phyloP scores from a whole-genome alignment of 2,888 invertebrate species.

The Ptilodon capucinus region DNA sequence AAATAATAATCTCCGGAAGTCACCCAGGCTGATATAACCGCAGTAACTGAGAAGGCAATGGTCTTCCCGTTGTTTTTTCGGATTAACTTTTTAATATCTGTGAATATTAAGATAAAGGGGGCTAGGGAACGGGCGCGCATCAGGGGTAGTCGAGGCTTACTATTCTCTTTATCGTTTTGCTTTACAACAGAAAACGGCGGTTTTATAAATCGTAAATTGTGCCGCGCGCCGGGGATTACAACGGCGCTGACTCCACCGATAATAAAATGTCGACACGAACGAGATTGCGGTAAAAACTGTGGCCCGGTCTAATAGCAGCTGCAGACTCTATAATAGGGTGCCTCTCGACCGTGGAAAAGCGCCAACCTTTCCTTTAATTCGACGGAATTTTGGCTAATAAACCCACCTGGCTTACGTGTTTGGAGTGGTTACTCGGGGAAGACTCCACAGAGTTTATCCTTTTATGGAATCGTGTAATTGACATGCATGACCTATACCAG shows the following conservation, averaged over 20 bases:
- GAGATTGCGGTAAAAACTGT: constrained; percentile 59
- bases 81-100: constrained; percentile 62
- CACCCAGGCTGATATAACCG: no score
- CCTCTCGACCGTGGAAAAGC: constrained; percentile 54
- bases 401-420: not conserved
- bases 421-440: no score
- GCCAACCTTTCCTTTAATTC: constrained; percentile 31
- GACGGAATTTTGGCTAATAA: not conserved
- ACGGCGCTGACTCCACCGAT: constrained; percentile 69
- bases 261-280: constrained; percentile 79
- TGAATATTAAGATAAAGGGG: constrained; percentile 57
- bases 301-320: constrained; percentile 54
- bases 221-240: constrained; percentile 70
- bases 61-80: constrained; percentile 42
- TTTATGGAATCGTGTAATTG: no score
- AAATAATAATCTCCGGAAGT: constrained; percentile 23
- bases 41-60: constrained; percentile 27
- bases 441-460: no score
- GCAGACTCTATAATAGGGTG: constrained; percentile 55
- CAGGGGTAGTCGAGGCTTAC: constrained; percentile 42
- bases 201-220: constrained; percentile 75
- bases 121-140: constrained; percentile 42
- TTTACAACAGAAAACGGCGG: constrained; percentile 60
- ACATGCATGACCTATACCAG: no score
- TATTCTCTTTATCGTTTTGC: constrained; percentile 62